Base-by-base conservation (phyloP, 2,113 vertebrate genomes). In the Mustela lutreola region DNA sequence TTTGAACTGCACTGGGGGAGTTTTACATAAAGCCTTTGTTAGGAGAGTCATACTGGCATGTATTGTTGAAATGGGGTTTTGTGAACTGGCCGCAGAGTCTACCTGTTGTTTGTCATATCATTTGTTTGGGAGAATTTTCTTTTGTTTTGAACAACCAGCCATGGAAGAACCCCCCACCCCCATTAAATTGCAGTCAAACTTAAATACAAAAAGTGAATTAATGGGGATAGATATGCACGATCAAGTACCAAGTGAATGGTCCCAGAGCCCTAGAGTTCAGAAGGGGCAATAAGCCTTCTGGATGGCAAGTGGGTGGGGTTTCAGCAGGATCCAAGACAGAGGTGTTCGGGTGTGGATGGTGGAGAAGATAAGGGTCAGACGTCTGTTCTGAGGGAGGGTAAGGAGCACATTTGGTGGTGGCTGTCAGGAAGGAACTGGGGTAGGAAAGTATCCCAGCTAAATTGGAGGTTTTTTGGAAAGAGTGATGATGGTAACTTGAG, bases 1-100 rank as follows among this genome's bases (percentile, higher is more conserved):
- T 12, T 96, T 96, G 75, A 94, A 80, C 93, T 94, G 36, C 80
- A 26, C 81, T 80, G 67, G 92, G 16, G 36, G n/a, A 28, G 31
- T 88, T 97, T 91, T 78, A 84, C 65, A 50, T 83, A 87, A 96
- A 85, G 42, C 75, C 67, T 97, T 86, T 90, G 67, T 87, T 92
- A 39, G 78, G 28, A 89, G n/a, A 80, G 36, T 22, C 18, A 18
- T 48, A 28, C 62, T 65, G 11, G 12, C 39, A 4, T 71, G 22
- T 87, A 45, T 39, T 88, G 22, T 93, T 82, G 62, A 94, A 86
- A 94, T 2, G n/a, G 39, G 39, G 11, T 89, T 97, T 92, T 97
- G 28, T 89, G 53, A 39, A 63, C 67, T 58, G 67, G 28, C 36
- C 56, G 94, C 31, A 82, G 63, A 94, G 45, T 26, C 36, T 45